Base-by-base conservation (phyloP, 1,140 invertebrate genomes). In the Lordiphosa mommai region DNA sequence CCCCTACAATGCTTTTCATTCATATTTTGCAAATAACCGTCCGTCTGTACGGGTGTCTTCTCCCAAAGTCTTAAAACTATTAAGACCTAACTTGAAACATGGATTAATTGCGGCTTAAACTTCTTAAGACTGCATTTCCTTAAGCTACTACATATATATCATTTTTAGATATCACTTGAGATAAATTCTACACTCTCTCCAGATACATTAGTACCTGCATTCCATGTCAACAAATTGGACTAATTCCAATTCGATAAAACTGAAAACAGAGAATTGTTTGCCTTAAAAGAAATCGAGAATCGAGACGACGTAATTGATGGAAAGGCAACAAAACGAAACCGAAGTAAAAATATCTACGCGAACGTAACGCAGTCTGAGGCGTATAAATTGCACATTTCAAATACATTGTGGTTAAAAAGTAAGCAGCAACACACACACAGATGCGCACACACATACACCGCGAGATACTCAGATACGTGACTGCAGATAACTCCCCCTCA, bases 381-480 rank as follows among this genome's bases (percentile, higher is more conserved):
- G 55, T 84, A 70, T 72, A 85, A 84, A 84, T 85, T 84, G 79
- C 79, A 84, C 77, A 84, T 84, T 84, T 82, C 58, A 59, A 84
- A 84, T 77, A 84, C 77, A 85, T 77, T 84, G 77, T 84, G 72
- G 64, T 70, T 85, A 84, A 85, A 84, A 84, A 77, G 79, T 85
- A 77, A 85, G 52, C 60, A 68, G 44, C 55, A 14, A 70, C 23
- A 49, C 12, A 37, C 61, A 66, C 55, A 63, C 63, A 58, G 61
- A 61, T 37, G 61, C 27, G 20, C 8, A 43, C 8, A 4, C 0
- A 27, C 12, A 32, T 9, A 13, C 34, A 17, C 4, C 29, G 30
- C 13, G 46, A 66, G 37, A 72, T 56, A 76, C 46, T 58, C 30
- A 66, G 29, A 72, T 53, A 66, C 61, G 71, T 27, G 34, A 36